A percentile compares a stretch with the other conserved stretches of the same genome.
Evolutionary conservation across 2,797 vertebrate species (phyloP).

Genomic region (Paramormyrops hopkinsi): DNA sequence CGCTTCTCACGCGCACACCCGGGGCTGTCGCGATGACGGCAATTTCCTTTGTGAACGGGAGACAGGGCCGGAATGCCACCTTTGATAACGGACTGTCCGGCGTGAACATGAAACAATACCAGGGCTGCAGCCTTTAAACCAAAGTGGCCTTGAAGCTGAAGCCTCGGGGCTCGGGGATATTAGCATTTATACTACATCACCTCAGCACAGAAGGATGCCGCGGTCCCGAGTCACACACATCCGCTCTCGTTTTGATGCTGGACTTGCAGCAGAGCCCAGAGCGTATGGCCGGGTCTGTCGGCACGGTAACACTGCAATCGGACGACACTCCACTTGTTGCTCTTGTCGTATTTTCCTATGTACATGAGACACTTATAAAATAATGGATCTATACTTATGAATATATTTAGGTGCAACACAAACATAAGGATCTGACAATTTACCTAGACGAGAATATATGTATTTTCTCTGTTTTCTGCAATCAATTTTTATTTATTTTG

Average conservation of each 20-base stretch:
- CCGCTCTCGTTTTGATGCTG: background rate
- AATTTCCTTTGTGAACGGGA: background rate
- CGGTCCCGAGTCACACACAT: background rate
- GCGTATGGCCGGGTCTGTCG: background rate
- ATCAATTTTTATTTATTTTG: background rate
- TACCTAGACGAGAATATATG: background rate
- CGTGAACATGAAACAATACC: background rate
- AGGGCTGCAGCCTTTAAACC: background rate
- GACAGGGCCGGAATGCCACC: background rate
- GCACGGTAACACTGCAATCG: background rate
- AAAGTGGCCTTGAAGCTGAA: background rate
- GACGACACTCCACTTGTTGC: background rate
- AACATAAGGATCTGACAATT: background rate
- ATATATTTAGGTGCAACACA: background rate
- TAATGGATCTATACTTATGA: background rate
- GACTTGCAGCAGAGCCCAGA: background rate
- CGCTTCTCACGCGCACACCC: background rate
- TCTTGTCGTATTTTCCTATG: background rate
- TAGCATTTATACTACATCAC: constrained; percentile 8
- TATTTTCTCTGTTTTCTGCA: background rate
- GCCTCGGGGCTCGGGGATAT: background rate
- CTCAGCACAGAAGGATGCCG: background rate
- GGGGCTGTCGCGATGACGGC: background rate
- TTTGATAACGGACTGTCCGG: background rate
- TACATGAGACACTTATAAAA: background rate